Percentiles rank a stretch among this genome's conserved stretches.
phyloP scores from a whole-genome alignment of 2,888 invertebrate species.

The Diplolepis rosae region DNA sequence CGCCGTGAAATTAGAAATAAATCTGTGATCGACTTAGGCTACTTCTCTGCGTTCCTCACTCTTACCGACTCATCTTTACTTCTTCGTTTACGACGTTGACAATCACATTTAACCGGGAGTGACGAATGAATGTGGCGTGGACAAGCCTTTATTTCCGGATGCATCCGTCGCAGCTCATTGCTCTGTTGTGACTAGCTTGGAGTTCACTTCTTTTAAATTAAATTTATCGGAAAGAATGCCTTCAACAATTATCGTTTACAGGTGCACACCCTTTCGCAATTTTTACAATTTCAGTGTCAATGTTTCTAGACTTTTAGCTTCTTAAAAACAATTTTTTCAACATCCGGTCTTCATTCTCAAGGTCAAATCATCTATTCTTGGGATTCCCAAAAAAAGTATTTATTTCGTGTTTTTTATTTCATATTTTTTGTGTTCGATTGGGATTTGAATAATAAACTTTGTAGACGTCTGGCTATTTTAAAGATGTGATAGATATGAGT shows the following conservation, averaged over 20 bases:
- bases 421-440: no score
- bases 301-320: no score
- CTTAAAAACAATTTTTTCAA: no score
- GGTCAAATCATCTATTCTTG: no score
- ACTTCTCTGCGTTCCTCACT: not conserved
- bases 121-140: slow-evolving; percentile 54
- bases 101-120: slow-evolving; percentile 57
- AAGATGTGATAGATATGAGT: no score
- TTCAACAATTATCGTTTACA: not conserved
- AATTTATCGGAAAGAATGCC: not conserved
- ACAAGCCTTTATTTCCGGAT: slow-evolving; percentile 49
- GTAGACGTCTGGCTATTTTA: no score
- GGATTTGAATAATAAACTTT: no score
- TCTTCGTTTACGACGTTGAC: slow-evolving; percentile 50
- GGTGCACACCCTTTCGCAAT: not conserved
- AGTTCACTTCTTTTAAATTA: not conserved
- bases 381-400: no score
- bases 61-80: slow-evolving; percentile 34
- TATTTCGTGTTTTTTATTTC: no score
- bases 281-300: not conserved
- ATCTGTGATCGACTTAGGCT: slow-evolving; percentile 35
- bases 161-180: slow-evolving; percentile 48
- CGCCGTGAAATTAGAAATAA: slow-evolving; percentile 46
- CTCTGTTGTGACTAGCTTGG: not conserved
- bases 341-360: no score